Evolutionary conservation across 2,113 vertebrate species (phyloP).

Genomic region (Chroicocephalus ridibundus): DNA sequence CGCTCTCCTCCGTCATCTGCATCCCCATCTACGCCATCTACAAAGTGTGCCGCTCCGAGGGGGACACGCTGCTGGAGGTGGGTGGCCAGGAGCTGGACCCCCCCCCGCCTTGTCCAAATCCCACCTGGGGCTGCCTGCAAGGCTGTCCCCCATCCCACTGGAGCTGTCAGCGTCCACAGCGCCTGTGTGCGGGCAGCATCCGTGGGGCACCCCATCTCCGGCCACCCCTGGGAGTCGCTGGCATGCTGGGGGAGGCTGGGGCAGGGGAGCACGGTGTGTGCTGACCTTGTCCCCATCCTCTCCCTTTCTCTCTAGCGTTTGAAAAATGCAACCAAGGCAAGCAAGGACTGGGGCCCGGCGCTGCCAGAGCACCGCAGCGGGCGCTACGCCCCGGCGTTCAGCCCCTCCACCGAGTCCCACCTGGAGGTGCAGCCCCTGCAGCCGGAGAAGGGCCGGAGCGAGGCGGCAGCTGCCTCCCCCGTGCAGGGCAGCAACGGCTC

Average conservation of each 20-base stretch:
- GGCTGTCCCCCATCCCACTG: neutral
- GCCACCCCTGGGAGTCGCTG: neutral
- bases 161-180: neutral
- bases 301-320: conserved; percentile 79
- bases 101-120: neutral
- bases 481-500: conserved; percentile 92
- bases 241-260: neutral
- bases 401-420: conserved; percentile 75
- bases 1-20: conserved; percentile 93
- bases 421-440: conserved; percentile 85
- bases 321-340: conserved; percentile 87
- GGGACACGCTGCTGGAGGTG: conserved; percentile 92
- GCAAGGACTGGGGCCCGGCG: conserved; percentile 92
- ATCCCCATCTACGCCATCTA: conserved; percentile 92
- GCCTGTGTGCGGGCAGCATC: neutral
- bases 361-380: conserved; percentile 92
- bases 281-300: neutral
- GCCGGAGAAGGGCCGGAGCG: conserved; percentile 83
- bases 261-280: neutral
- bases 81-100: neutral
- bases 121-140: neutral
- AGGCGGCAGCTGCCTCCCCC: conserved; percentile 75
- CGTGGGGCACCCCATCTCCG: too few species aligned
- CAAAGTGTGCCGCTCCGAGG: conserved; percentile 86
- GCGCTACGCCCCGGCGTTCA: conserved; percentile 80